These are phyloP conservation scores for Xenentodon cancila DNA, from an alignment of 2,797 vertebrate genomes.

Conservation along the genomic window DNA sequence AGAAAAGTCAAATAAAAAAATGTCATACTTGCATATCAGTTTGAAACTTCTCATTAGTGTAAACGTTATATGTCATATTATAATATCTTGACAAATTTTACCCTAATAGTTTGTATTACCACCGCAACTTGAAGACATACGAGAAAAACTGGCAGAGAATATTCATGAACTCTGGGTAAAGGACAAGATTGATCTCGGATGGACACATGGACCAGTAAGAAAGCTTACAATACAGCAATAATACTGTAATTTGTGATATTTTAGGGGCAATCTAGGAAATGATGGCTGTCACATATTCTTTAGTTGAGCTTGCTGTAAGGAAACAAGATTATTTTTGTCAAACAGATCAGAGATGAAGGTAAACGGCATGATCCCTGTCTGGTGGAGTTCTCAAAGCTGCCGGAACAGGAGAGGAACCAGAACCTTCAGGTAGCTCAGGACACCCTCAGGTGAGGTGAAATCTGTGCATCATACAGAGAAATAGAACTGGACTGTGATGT, in stretches of 20 bases:
- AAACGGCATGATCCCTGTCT: slow-evolving; percentile 90
- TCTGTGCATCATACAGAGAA: background rate
- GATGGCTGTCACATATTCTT: background rate
- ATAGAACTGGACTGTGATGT: background rate
- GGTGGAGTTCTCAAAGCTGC: slow-evolving; percentile 91
- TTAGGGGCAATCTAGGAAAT: background rate
- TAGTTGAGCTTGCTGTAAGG: background rate
- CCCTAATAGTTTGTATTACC: slow-evolving; percentile 86
- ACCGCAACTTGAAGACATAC: slow-evolving; percentile 90
- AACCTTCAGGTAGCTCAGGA: slow-evolving; percentile 91
- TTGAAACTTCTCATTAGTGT: background rate
- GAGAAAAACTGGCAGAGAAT: slow-evolving; percentile 93
- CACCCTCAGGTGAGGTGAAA: slow-evolving; percentile 86
- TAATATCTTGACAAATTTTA: background rate
- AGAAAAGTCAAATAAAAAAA: background rate
- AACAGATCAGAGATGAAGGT: slow-evolving; percentile 90
- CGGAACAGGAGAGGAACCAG: slow-evolving; percentile 91
- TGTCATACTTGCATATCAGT: background rate
- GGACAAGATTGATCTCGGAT: slow-evolving; percentile 93
- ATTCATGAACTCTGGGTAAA: slow-evolving; percentile 95
- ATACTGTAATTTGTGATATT: no score
- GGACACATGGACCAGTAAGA: slow-evolving; percentile 90
- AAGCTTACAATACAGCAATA: slow-evolving; percentile 2
- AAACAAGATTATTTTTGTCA: slow-evolving; percentile 11
- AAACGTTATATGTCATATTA: background rate